A percentile compares a stretch with the other conserved stretches of the same genome.
phyloP scores from a whole-genome alignment of 2,113 vertebrate genomes.

The Poecile atricapillus region DNA sequence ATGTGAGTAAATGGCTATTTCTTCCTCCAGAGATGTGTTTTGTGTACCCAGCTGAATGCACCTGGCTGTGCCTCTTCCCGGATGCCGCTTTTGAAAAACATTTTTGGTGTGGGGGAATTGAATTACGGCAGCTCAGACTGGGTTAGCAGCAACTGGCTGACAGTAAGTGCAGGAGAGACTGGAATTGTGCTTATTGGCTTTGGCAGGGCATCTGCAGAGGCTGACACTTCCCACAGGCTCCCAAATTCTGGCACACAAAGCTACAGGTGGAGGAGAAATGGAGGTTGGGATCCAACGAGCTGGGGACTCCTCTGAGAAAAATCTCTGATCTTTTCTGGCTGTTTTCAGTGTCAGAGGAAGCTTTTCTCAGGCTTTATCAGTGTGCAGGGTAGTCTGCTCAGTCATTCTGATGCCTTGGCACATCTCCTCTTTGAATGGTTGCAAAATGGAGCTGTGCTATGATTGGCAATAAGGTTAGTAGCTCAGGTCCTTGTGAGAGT shows the following conservation, averaged over 20 bases:
- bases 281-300: background rate
- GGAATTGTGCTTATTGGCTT: slow-evolving; percentile 20
- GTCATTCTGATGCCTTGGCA: background rate
- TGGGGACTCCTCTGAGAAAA: background rate
- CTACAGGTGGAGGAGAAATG: background rate
- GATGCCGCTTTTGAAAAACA: background rate
- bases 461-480: background rate
- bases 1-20: background rate
- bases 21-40: background rate
- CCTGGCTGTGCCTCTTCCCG: background rate
- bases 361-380: background rate
- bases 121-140: background rate
- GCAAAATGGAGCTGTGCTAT: background rate
- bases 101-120: background rate
- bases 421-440: background rate
- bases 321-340: background rate
- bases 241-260: background rate
- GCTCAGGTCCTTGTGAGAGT: background rate
- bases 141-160: background rate
- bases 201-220: background rate
- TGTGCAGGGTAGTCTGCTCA: background rate
- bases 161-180: background rate
- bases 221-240: background rate
- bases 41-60: background rate
- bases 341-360: background rate